Evolutionary conservation across 2,888 invertebrate genomes (phyloP), one percentile per base, ranked within the genome.

Genomic region (Nebria salina): DNA sequence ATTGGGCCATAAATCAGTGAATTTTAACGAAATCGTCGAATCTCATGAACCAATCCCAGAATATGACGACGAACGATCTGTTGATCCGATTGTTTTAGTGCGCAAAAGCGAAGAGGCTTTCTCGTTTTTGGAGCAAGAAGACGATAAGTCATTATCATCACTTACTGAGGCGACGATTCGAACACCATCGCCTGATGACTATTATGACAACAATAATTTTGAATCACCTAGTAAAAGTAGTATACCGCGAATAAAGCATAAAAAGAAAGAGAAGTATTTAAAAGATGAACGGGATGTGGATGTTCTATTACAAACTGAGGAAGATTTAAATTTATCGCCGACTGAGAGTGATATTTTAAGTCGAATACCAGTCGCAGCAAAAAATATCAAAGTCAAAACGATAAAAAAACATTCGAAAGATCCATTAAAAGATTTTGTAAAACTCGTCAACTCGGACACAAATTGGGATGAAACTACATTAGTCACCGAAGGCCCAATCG

Each of bases 391-490:
- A 87, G 86, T 90, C 1, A 90, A 90, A 86, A 90, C 90, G 1
- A 90, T 90, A 26, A 90, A 90, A 83, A 90, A 90, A 85, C 90
- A 90, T 84, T 90, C 90, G 1, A 90, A 90, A 84, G 89, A 89
- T 84, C 89, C 89, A 1, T 81, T 89, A 34, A 89, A 89, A 84
- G 89, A 89, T 82, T 89, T 89, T 81, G 89, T 88, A 11, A 88
- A 87, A 81, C 83, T 89, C 70, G 86, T 88, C 3, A 76, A 81
- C 65, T 88, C 88, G 84, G 89, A 89, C 81, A 88, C 89, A 20
- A 88, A 89, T 83, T 89, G 89, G 89, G 88, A 89, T 68, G 87
- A 88, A 65, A 77, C 64, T 70, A 78, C 13, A 66, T 34, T 65
- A 73, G 41, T 72, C 42, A 82, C 83, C 42, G 54, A 54, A 11